Percentiles rank a stretch among this genome's conserved stretches.
Evolutionary conservation across 2,888 invertebrate genomes (phyloP).

Genomic region (Cylindroiulus punctatus): DNA sequence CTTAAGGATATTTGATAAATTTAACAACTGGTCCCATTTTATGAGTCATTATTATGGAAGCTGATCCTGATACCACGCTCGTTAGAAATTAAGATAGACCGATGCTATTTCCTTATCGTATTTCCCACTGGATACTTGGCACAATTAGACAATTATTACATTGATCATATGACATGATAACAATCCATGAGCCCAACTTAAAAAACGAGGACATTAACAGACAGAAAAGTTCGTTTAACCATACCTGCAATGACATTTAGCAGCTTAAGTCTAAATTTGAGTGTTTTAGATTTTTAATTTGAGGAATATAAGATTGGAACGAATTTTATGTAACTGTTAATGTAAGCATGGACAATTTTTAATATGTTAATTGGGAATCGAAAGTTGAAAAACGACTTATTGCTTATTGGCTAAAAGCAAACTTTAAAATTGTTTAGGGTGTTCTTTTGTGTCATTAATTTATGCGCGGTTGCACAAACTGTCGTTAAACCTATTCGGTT

Average conservation of each 20-base stretch:
- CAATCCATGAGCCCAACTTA: neutral
- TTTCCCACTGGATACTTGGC: neutral
- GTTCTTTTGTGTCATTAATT: too few relatives aligned
- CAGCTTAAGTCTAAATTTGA: too few relatives aligned
- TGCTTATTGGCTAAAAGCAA: too few relatives aligned
- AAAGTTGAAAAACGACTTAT: too few relatives aligned
- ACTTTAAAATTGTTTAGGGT: too few relatives aligned
- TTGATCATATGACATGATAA: neutral
- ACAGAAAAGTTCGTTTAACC: neutral
- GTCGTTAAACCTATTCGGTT: neutral
- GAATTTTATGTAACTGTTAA: too few relatives aligned
- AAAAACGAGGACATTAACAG: neutral
- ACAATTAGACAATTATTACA: neutral
- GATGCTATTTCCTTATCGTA: neutral
- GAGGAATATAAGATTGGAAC: too few relatives aligned
- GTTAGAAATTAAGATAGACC: slow-evolving; percentile 1
- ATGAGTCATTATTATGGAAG: slow-evolving; percentile 21
- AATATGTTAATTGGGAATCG: too few relatives aligned
- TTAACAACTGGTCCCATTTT: neutral
- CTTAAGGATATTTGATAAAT: slow-evolving; percentile 16
- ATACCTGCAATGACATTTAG: too few relatives aligned
- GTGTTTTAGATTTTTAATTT: too few relatives aligned
- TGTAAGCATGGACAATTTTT: too few relatives aligned
- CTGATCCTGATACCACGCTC: slow-evolving; percentile 2
- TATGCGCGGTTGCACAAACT: neutral